Base-by-base conservation (phyloP, 2,888 invertebrate genomes). In the Plutella xylostella region DNA sequence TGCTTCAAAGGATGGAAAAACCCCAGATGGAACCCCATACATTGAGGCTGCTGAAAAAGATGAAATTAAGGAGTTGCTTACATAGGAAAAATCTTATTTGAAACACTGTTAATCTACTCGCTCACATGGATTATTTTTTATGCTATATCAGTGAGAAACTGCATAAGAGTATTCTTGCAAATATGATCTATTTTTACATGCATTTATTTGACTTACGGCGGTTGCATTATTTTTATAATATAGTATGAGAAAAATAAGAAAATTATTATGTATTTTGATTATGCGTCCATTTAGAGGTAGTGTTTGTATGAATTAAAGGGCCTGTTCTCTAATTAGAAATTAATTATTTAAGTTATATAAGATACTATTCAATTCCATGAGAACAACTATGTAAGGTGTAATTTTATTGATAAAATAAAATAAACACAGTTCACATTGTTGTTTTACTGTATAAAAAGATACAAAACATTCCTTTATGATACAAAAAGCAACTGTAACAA, bases 21-120 rank as follows among this genome's bases (percentile, higher is more conserved):
- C 96, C 43, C 97, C 97, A 44, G 94, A 96, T 73, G 97, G 97
- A 11, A 90, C 87, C 51, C 89, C 89, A 55, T 97, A 96, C 73
- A 67, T 93, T 49, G 94, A 96, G 62, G 93, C 93, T 47, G 96
- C 97, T 25, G 96, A 97, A 70, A 94, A 92, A 66, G 91, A 92
- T 54, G 96, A 96, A 79, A 96, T 97, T 61, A 93, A 93, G 77
- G 89, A 89, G 62, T 86, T 97, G 42, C 67, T 83, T 50, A 74
- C 77, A 79, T 79, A 83, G 55, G 61, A 15, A 25, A 37, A 39
- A 28, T 15, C 9, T 34, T 42, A 50, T 43, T 46, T 42, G 21
- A 50, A 53, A 45, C 51, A 52, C 52, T 52, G 48, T 49, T 44
- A 51, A 54, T 54, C 49, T 51, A 51, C 53, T 64, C 54, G 55